Evolutionary conservation across 2,888 invertebrate genomes (phyloP).

Genomic region (Dichetophora obliterata): DNA sequence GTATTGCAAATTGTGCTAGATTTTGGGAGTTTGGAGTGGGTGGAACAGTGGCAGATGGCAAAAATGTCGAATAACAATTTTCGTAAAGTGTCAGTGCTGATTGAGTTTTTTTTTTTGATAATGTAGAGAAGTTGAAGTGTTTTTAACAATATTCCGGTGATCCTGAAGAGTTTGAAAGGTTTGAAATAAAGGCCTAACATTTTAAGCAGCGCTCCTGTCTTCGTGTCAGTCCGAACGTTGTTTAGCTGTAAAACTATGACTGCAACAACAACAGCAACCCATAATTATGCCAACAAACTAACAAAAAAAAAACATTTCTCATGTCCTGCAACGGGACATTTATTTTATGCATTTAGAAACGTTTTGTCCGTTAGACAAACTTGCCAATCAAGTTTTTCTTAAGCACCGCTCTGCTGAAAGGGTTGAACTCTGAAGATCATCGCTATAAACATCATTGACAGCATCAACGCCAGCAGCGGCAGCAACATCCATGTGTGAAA

Average conservation of each 20-base stretch:
- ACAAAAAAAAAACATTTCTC: neutral
- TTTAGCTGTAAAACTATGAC: neutral
- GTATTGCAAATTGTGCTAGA: too few species aligned
- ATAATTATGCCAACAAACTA: too few species aligned
- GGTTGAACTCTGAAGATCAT: neutral
- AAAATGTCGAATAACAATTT: too few species aligned
- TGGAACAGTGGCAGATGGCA: too few species aligned
- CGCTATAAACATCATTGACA: neutral
- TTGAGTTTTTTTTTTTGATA: too few species aligned
- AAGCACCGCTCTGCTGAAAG: neutral
- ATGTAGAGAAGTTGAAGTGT: too few species aligned
- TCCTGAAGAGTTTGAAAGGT: too few species aligned
- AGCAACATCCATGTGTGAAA: slow-evolving; percentile 3
- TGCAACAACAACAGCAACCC: neutral
- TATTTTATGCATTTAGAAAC: neutral
- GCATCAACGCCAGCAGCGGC: neutral
- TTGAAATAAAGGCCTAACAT: too few species aligned
- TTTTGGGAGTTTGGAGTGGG: too few species aligned
- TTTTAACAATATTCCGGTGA: too few species aligned
- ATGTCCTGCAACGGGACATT: slow-evolving; percentile 18
- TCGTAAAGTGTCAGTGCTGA: too few species aligned
- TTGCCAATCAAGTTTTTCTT: slow-evolving; percentile 22
- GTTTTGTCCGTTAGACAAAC: neutral
- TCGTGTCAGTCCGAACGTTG: neutral
- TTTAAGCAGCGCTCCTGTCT: neutral